Evolutionary conservation across 2,113 vertebrate genomes (phyloP).

Genomic region (Candoia aspera): DNA sequence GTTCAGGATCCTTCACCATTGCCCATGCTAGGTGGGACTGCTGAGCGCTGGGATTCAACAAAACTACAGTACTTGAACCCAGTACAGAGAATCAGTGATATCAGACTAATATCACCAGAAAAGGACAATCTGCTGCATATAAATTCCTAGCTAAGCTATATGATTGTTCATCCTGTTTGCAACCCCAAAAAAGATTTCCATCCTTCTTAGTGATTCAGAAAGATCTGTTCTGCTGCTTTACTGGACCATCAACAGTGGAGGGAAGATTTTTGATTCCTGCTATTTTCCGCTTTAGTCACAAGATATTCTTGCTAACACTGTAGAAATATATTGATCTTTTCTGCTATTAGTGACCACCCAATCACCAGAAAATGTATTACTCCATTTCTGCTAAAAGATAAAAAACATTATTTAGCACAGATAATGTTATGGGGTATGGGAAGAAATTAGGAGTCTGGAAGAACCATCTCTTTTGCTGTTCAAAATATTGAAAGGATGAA

Average conservation of each 20-base stretch:
- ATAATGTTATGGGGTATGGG: too few species aligned
- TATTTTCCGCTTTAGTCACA: neutral
- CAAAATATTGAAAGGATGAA: neutral
- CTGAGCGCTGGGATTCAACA: neutral
- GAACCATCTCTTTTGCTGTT: neutral
- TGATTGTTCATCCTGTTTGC: neutral
- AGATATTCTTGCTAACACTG: neutral
- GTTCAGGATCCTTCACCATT: neutral
- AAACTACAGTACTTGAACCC: neutral
- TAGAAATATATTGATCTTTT: neutral
- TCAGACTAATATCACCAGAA: neutral
- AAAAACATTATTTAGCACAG: neutral
- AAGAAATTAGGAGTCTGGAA: neutral
- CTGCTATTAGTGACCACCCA: neutral
- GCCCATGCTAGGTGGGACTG: neutral
- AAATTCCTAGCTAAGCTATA: neutral
- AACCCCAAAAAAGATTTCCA: neutral
- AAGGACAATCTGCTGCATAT: neutral
- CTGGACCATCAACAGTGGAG: neutral
- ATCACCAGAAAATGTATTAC: neutral
- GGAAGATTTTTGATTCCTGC: neutral
- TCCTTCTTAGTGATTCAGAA: neutral
- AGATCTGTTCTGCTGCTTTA: neutral
- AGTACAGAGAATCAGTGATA: neutral
- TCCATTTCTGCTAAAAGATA: neutral